Percentiles rank a stretch among this genome's conserved stretches.
These are phyloP conservation scores for Doryteuthis pealeii DNA, from an alignment of 1,140 invertebrate species.

Conservation along the genomic window DNA sequence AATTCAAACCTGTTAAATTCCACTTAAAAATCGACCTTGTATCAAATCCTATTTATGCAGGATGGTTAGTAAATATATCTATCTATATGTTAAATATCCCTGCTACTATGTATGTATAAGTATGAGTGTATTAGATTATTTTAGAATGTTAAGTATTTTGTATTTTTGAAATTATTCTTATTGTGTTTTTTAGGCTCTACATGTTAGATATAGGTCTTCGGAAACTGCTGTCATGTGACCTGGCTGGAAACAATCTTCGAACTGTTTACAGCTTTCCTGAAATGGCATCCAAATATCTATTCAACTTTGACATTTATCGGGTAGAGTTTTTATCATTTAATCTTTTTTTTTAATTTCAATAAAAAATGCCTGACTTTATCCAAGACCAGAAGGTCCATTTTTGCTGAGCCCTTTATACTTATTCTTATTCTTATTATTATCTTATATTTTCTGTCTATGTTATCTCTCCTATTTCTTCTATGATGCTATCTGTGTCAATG, in stretches of 20 bases:
- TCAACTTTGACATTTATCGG: slow-evolving; percentile 1
- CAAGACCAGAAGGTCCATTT: no score
- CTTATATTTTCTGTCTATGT: no score
- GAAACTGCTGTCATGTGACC: not conserved
- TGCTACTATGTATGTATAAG: not conserved
- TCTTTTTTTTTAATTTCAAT: no score
- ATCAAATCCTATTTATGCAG: no score
- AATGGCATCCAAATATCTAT: not conserved
- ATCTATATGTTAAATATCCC: not conserved
- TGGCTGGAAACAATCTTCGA: not conserved
- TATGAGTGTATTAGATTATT: not conserved
- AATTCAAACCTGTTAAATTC: no score
- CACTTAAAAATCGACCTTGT: no score
- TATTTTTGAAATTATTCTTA: not conserved
- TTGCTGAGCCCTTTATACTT: no score
- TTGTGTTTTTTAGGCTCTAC: slow-evolving; percentile 6
- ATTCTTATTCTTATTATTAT: no score
- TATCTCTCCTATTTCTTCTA: no score
- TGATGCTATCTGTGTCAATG: no score
- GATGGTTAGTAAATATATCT: no score
- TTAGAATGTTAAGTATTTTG: not conserved
- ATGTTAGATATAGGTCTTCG: not conserved
- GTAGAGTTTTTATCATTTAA: not conserved
- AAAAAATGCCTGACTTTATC: no score
- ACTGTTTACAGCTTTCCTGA: not conserved